Evolutionary conservation across 2,113 vertebrate species (phyloP).

Genomic region (Rhea pennata): DNA sequence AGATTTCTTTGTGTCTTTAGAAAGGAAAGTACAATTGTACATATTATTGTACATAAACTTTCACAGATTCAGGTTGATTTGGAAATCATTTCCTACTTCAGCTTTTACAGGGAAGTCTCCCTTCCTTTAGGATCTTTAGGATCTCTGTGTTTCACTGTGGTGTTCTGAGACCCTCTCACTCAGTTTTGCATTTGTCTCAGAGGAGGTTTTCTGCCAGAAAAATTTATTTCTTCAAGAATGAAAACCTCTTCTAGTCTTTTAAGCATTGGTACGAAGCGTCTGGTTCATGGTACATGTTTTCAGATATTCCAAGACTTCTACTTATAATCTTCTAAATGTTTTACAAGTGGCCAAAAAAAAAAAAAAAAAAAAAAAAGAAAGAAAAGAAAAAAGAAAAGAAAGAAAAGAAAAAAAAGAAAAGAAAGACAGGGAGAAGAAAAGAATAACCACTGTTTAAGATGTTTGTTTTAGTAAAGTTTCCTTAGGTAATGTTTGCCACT

Average conservation of each 20-base stretch:
- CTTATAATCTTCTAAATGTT: not conserved
- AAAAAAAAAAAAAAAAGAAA: not conserved
- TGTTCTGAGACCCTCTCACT: not conserved
- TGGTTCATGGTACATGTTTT: not conserved
- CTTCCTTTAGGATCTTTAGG: not conserved
- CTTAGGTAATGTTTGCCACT: not conserved
- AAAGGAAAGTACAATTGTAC: not conserved
- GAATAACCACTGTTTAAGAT: not conserved
- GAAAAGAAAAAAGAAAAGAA: too few species aligned
- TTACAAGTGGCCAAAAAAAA: not conserved
- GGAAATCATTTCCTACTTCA: not conserved
- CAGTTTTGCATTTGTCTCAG: not conserved
- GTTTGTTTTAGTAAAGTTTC: not conserved
- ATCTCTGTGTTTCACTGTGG: not conserved
- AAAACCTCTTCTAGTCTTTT: not conserved
- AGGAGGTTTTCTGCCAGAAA: not conserved
- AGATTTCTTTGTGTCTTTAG: not conserved
- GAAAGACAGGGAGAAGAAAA: not conserved
- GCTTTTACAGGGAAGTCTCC: not conserved
- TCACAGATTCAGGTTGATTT: not conserved
- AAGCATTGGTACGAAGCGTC: not conserved
- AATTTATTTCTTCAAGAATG: not conserved
- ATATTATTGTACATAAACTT: not conserved
- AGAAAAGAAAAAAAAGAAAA: not conserved
- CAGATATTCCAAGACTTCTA: not conserved